Evolutionary conservation across 2,888 invertebrate genomes (phyloP).

Genomic region (Cremastinae sp.): DNA sequence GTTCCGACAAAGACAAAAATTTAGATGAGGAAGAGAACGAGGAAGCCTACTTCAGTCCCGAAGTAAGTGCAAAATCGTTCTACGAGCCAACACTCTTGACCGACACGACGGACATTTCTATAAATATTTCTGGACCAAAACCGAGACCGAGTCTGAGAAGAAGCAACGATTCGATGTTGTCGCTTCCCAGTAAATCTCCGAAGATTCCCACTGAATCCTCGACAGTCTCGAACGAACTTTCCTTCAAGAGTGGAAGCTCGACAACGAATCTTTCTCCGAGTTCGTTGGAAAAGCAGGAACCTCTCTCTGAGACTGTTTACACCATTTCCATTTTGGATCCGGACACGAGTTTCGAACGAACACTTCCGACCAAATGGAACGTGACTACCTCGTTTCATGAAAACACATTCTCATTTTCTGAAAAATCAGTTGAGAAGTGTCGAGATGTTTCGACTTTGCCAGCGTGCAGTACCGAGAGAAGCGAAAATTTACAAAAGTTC

Average conservation of each 20-base stretch:
- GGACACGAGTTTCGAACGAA: conserved; percentile 67
- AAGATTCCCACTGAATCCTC: conserved; percentile 15
- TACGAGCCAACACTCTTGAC: conserved; percentile 67
- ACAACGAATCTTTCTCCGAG: conserved; percentile 8
- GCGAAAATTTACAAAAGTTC: conserved; percentile 28
- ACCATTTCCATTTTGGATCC: conserved; percentile 68
- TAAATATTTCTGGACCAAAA: conserved; percentile 67
- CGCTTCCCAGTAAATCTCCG: conserved; percentile 20
- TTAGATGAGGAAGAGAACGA: conserved; percentile 29
- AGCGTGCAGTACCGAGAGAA: not conserved
- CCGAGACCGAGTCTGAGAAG: conserved; percentile 72
- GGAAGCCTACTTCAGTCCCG: conserved; percentile 65
- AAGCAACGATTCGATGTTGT: conserved; percentile 58
- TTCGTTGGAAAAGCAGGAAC: conserved; percentile 4
- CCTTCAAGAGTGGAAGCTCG: not conserved
- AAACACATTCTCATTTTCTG: conserved; percentile 4
- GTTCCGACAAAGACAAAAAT: conserved; percentile 42
- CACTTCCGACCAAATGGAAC: not conserved
- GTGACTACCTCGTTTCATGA: not conserved
- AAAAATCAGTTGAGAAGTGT: conserved; percentile 22
- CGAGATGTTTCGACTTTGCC: conserved; percentile 7
- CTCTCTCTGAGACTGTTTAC: conserved; percentile 59
- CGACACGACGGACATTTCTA: conserved; percentile 57
- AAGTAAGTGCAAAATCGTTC: conserved; percentile 59
- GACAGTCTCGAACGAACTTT: not conserved